Evolutionary conservation across 2,797 vertebrate genomes (phyloP), one percentile per base, ranked within the genome.

Genomic region (Intellagama lesueurii): DNA sequence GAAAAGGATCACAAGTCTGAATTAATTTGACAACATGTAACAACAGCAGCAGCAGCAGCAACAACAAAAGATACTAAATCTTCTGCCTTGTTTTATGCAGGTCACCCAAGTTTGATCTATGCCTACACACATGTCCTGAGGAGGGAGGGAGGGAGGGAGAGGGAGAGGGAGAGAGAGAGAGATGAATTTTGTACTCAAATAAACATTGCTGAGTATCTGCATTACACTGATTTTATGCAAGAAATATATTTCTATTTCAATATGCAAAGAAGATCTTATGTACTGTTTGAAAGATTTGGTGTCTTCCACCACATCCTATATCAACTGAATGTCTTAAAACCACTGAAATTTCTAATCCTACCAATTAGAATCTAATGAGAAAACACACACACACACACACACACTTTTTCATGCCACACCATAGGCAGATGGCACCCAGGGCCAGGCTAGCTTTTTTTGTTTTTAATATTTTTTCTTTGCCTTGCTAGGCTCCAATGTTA

Each of bases 391-490:
- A 40, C 40, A 40, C 40, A 40, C 40, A 40, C 1, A 40, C 47
- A 85, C 16, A 5, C 47, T n/a, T 94, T 95, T 94, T 86, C 73
- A 30, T 90, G 88, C 92, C 80, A 91, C 47, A 0, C 30, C 93
- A n/a, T 60, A 89, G 44, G 92, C 12, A 89, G 4, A 44, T 30
- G 91, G 22, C 56, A 92, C 89, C 93, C 87, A 91, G 92, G 92
- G 47, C 78, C 88, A 91, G 26, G 32, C 86, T 94, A 28, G 32
- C 3, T 19, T 44, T 77, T 19, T n/a, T 77, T 24, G 19, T 66
- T 69, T 7, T 7, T 68, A 1, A 0, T 56, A 26, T 49, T 64
- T n/a, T 32, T n/a, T 92, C 64, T 92, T 89, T 86, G 76, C 60
- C 72, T 7, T 77, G 11, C 88, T 16, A 70, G 28, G 60, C 76